Evolutionary conservation across 1,140 invertebrate species (phyloP), one percentile per base, ranked within the genome.

Genomic region (Anoplolepis gracilipes): DNA sequence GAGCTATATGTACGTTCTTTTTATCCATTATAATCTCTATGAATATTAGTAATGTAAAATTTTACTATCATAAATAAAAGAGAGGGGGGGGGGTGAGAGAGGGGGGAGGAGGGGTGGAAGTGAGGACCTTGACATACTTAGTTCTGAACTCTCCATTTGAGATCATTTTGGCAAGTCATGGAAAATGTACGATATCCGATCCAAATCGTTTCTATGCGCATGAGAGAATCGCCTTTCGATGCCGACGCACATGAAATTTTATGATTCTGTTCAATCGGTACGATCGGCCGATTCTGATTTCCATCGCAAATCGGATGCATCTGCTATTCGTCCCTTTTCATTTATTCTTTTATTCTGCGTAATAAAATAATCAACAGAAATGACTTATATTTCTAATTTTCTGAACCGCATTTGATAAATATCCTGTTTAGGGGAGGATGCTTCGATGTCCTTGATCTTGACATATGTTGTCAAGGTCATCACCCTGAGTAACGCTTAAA

Each of bases 271-370:
- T 75, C 42, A 39, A 36, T 39, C 39, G 33, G 22, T 28, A 3
- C 70, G 39, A 84, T 76, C 62, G 69, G 39, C 39, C 81, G 42
- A 76, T 33, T 53, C 70, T 62, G 81, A 84, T 64, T 76, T 84
- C 57, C 57, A 55, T 76, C 42, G 70, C 57, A 22, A 53, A n/a
- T 36, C 53, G 25, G 65, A 30, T 59, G 53, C 65, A 62, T 76
- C 81, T 75, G 55, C 57, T 13, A 39, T 30, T 49, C 69, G 55
- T 62, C 39, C 36, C 36, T 53, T 62, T 36, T 67, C 13, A 13
- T 7, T 13, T 19, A 3, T 62, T 25, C 2, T 28, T 62, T 64
- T 62, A 28, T 8, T 39, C 30, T 10, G 3, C 11, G 7, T 42
- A 25, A 59, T 72, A 72, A 81, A 42, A 42, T 42, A 42, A 70